phyloP scores from a whole-genome alignment of 2,888 invertebrate species.

The Trichacis sp. region DNA sequence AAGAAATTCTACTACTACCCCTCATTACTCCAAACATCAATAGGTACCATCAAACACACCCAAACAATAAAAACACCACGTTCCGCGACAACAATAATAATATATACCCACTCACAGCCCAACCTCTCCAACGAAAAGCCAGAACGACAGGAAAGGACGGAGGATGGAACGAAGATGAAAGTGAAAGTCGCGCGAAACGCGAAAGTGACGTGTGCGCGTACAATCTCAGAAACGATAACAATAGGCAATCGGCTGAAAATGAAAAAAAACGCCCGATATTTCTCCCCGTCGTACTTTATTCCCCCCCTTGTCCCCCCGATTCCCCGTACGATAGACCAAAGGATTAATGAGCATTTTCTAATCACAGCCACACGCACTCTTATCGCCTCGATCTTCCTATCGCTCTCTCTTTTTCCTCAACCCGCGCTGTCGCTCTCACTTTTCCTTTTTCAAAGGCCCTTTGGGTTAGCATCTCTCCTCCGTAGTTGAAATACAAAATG shows the following conservation, averaged over 20 bases:
- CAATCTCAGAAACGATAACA: not conserved
- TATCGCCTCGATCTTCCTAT: constrained; percentile 36
- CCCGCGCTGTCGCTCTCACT: constrained; percentile 9
- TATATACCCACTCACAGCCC: too few relatives aligned
- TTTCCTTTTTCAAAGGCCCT: constrained; percentile 45
- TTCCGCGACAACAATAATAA: too few relatives aligned
- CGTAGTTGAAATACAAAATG: constrained; percentile 66
- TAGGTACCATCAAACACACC: too few relatives aligned
- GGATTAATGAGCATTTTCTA: constrained; percentile 38
- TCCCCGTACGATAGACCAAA: constrained; percentile 14
- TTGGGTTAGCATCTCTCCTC: constrained; percentile 57
- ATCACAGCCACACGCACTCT: constrained; percentile 32
- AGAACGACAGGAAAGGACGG: not conserved
- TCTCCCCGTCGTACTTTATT: too few relatives aligned
- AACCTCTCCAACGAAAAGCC: too few relatives aligned
- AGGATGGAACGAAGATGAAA: not conserved
- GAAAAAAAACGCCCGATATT: too few relatives aligned
- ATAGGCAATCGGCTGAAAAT: not conserved
- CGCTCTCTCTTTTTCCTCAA: too few relatives aligned
- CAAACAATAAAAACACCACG: too few relatives aligned
- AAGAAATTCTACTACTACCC: too few relatives aligned
- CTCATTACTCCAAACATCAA: too few relatives aligned
- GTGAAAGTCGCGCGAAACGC: not conserved
- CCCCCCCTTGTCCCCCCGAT: too few relatives aligned
- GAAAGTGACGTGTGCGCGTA: not conserved